These are phyloP conservation scores for Brienomyrus longianalis DNA, from an alignment of 2,113 vertebrate species.

Conservation along the genomic window DNA sequence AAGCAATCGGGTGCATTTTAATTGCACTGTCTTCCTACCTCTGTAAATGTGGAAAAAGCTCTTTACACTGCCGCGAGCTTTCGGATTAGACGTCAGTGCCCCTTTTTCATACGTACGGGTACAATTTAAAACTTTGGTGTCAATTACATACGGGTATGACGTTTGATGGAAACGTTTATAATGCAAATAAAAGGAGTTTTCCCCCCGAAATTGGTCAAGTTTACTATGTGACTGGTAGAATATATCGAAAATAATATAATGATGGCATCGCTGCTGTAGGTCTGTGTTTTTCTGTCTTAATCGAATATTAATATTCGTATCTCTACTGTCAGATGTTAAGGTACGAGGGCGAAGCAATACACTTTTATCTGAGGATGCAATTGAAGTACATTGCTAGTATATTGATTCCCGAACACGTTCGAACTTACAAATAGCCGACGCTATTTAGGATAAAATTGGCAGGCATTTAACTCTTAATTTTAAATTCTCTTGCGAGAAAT, in stretches of 20 bases:
- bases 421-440: not conserved
- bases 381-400: not conserved
- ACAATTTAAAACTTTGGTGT: constrained; percentile 1
- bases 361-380: not conserved
- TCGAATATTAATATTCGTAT: not conserved
- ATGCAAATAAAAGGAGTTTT: constrained; percentile 65
- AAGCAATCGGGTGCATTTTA: constrained; percentile 44
- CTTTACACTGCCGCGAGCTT: not conserved
- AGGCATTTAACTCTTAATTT: not conserved
- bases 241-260: not conserved
- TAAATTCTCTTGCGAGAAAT: not conserved
- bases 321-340: not conserved
- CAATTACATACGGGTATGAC: constrained; percentile 39
- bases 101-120: not conserved
- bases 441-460: not conserved
- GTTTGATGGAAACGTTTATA: constrained; percentile 48
- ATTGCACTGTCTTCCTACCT: not conserved
- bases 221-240: constrained; percentile 20
- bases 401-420: not conserved
- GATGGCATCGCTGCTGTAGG: not conserved
- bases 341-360: not conserved
- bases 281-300: not conserved
- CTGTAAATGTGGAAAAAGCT: not conserved
- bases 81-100: not conserved
- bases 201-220: constrained; percentile 36